phyloP scores from a whole-genome alignment of 35 echinoderm and acorn worm species.

The Lytechinus variegatus region DNA sequence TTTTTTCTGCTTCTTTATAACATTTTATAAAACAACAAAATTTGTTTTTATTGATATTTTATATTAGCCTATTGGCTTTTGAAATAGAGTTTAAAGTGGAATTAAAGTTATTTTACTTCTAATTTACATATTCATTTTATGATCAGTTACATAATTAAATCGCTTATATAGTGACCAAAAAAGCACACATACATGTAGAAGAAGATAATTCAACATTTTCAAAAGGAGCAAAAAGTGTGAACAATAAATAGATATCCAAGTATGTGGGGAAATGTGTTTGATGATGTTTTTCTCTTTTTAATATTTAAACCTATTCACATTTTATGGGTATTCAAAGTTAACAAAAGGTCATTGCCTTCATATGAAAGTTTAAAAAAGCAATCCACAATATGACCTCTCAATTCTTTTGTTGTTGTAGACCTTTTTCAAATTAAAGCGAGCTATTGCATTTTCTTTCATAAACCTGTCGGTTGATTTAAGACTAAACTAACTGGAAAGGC shows the following conservation, averaged over 20 bases:
- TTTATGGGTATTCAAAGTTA: neutral
- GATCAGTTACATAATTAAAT: no score
- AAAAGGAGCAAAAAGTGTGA: neutral
- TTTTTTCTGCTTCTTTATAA: no score
- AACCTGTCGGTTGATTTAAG: neutral
- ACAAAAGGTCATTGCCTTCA: neutral
- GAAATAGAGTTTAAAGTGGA: no score
- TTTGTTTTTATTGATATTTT: no score
- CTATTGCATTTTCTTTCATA: neutral
- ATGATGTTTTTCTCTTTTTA: neutral
- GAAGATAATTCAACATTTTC: neutral
- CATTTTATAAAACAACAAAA: no score
- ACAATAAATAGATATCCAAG: neutral
- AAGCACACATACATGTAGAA: neutral
- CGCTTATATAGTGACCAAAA: no score
- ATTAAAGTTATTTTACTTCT: no score
- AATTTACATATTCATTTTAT: no score
- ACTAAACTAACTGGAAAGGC: neutral
- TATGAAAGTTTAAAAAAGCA: neutral
- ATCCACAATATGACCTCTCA: neutral
- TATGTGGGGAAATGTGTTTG: no score
- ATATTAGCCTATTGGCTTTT: no score
- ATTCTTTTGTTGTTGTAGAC: neutral
- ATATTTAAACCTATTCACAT: neutral
- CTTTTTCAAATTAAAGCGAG: neutral